phyloP scores from a whole-genome alignment of 2,113 vertebrate species.

The Podarcis muralis region DNA sequence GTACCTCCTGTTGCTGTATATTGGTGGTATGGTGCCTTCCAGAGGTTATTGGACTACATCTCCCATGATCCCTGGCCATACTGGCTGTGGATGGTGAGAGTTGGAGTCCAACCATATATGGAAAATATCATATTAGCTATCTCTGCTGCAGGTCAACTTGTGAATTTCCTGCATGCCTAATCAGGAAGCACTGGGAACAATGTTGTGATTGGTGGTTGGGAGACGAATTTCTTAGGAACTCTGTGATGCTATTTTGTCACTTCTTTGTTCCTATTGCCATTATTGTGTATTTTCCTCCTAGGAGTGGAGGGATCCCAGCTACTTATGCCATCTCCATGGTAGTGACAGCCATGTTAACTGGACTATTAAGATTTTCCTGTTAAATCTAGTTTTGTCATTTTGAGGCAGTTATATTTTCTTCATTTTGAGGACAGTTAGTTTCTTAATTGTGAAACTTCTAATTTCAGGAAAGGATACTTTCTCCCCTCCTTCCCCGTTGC shows the following conservation, averaged over 20 bases:
- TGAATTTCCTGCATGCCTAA: neutral
- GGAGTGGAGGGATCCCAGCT: neutral
- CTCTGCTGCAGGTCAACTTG: neutral
- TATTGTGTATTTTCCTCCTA: neutral
- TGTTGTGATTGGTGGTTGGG: neutral
- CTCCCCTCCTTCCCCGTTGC: neutral
- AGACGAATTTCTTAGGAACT: neutral
- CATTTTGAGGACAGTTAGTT: slow-evolving; percentile 12
- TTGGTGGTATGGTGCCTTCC: no score
- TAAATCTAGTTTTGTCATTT: neutral
- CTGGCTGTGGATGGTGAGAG: no score
- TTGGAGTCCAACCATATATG: no score
- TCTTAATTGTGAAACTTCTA: slow-evolving; percentile 31
- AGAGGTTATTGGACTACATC: no score
- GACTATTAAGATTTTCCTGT: neutral
- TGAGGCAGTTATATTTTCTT: slow-evolving; percentile 21
- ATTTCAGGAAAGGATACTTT: slow-evolving; percentile 11
- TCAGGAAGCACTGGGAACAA: neutral
- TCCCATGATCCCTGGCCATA: no score
- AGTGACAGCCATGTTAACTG: neutral
- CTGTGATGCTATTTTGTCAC: neutral
- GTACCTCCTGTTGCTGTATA: neutral
- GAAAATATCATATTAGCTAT: no score
- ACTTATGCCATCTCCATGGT: neutral
- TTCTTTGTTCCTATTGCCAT: neutral